Conservation (phyloP, 2,113 vertebrate species). For the Sorex araneus region DNA sequence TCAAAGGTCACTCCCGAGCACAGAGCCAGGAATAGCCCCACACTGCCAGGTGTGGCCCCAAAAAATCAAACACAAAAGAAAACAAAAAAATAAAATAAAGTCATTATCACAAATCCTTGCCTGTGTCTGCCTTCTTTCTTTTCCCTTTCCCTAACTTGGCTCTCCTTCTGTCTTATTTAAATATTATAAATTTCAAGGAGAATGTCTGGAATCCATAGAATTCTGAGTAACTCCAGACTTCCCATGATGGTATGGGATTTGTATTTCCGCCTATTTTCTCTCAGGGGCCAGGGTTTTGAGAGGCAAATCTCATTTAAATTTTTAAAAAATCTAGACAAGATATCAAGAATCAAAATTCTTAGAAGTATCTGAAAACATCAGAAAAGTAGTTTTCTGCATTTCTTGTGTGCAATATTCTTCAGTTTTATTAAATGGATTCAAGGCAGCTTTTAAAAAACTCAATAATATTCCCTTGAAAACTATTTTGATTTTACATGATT, state of each 20-base stretch:
- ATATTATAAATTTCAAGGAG: conserved; percentile 49
- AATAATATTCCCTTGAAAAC: not conserved
- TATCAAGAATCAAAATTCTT: conserved; percentile 33
- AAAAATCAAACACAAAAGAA: no score
- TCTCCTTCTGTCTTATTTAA: conserved; percentile 32
- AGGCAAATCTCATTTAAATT: not conserved
- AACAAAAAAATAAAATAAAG: not conserved
- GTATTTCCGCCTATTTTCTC: conserved; percentile 18
- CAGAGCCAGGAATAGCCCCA: no score
- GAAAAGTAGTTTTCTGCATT: conserved; percentile 52
- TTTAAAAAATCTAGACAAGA: conserved; percentile 63
- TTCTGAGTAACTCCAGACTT: conserved; percentile 18
- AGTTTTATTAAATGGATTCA: conserved; percentile 39
- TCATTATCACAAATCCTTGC: conserved; percentile 34
- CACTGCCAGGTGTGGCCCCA: no score
- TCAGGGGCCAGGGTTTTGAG: conserved; percentile 8
- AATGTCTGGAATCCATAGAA: conserved; percentile 49
- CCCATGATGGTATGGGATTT: conserved; percentile 16
- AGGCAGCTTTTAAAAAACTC: conserved; percentile 37
- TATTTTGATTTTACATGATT: conserved; percentile 36
- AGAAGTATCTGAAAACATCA: conserved; percentile 52
- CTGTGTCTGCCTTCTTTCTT: conserved; percentile 39
- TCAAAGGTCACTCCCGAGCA: no score
- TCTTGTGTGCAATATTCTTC: conserved; percentile 23
- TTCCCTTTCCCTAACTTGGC: conserved; percentile 30